These are phyloP conservation scores for Acanthaster planci DNA, from an alignment of 35 echinoderm and acorn worm species.

Conservation along the genomic window DNA sequence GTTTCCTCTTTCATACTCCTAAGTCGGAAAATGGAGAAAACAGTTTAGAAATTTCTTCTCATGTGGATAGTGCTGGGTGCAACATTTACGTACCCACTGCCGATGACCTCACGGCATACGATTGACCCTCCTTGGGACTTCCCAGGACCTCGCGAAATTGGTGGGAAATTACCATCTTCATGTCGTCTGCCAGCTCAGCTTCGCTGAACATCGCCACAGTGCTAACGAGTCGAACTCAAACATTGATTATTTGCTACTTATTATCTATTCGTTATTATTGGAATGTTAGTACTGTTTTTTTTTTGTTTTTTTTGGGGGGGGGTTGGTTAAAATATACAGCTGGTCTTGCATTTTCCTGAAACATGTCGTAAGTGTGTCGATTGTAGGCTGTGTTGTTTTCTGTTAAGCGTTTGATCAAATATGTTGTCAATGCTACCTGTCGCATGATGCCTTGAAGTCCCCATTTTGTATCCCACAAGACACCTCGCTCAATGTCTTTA, in stretches of 20 bases:
- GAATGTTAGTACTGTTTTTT: no score
- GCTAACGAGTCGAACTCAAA: neutral
- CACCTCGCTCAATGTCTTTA: constrained; percentile 19
- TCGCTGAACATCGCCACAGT: constrained; percentile 4
- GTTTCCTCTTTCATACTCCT: no score
- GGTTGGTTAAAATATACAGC: no score
- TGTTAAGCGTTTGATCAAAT: no score
- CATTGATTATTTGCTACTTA: neutral
- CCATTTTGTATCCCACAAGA: constrained; percentile 28
- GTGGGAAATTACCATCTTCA: constrained; percentile 3
- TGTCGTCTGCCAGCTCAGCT: constrained; percentile 13
- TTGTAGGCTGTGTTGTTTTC: no score
- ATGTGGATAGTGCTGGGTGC: no score
- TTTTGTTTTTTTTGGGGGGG: no score
- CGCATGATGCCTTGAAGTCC: neutral
- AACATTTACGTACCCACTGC: neutral
- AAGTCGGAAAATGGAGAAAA: no score
- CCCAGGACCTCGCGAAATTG: neutral
- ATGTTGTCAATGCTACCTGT: neutral
- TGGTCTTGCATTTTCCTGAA: no score
- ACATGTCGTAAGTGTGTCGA: no score
- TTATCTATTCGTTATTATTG: no score
- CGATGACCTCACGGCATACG: neutral
- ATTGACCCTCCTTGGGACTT: neutral
- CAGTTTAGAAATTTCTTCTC: no score